These are phyloP conservation scores for Galeopsomyia nigrocyanea DNA, from an alignment of 2,888 invertebrate genomes.

Conservation along the genomic window DNA sequence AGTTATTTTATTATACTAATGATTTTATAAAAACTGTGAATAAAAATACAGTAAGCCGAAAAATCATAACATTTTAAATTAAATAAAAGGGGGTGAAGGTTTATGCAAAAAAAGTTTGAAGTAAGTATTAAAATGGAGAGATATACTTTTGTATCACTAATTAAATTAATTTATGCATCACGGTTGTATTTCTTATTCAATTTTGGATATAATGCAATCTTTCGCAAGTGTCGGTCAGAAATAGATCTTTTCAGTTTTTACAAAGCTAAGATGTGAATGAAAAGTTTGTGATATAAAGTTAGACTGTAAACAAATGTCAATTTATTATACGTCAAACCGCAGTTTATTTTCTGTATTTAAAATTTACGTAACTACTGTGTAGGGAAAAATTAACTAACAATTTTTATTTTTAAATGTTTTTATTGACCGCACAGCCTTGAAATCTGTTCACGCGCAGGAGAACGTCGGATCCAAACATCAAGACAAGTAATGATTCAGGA, in stretches of 20 bases:
- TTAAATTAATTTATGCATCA: neutral
- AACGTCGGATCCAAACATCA: conserved; percentile 51
- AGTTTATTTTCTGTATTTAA: conserved; percentile 29
- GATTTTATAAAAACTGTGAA: too few relatives aligned
- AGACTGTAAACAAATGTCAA: conserved; percentile 39
- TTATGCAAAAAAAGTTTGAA: too few relatives aligned
- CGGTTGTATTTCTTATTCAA: neutral
- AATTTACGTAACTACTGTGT: conserved; percentile 26
- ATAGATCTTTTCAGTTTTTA: conserved; percentile 22
- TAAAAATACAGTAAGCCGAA: too few relatives aligned
- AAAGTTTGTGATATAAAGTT: conserved; percentile 46
- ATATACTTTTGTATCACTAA: neutral
- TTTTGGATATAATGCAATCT: too few relatives aligned
- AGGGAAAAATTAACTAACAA: conserved; percentile 39
- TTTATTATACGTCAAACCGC: conserved; percentile 21
- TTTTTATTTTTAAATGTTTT: conserved; percentile 58
- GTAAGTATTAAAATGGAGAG: too few relatives aligned
- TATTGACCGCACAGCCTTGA: conserved; percentile 67
- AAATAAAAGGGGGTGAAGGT: too few relatives aligned
- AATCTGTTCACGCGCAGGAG: conserved; percentile 61
- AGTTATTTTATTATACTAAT: too few relatives aligned
- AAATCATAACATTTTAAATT: too few relatives aligned
- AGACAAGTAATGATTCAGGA: conserved; percentile 12
- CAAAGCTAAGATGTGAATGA: conserved; percentile 29
- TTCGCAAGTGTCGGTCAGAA: neutral